Evolutionary conservation across 2,113 vertebrate species (phyloP).

Genomic region (Perognathus longimembris): DNA sequence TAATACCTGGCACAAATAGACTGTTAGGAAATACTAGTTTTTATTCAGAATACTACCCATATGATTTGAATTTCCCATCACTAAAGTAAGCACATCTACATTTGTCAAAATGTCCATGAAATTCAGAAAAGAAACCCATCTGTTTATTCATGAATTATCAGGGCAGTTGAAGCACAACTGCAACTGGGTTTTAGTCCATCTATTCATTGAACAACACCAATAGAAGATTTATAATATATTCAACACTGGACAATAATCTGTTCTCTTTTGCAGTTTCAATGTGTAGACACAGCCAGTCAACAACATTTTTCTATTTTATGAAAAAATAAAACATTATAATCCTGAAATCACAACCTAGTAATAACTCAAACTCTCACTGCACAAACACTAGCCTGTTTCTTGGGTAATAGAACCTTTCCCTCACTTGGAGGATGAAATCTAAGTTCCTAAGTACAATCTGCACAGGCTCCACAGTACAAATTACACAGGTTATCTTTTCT

Average conservation of each 20-base stretch:
- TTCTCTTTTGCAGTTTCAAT: slow-evolving; percentile 22
- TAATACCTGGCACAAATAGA: background rate
- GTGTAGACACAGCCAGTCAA: background rate
- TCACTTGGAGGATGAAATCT: background rate
- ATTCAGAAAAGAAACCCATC: background rate
- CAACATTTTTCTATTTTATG: slow-evolving; percentile 24
- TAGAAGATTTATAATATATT: background rate
- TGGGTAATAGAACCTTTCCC: background rate
- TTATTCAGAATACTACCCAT: background rate
- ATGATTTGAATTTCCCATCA: slow-evolving; percentile 14
- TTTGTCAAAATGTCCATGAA: background rate
- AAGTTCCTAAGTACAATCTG: background rate
- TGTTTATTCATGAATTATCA: slow-evolving; percentile 52
- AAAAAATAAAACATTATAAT: slow-evolving; percentile 46
- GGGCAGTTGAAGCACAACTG: background rate
- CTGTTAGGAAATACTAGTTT: slow-evolving; percentile 34
- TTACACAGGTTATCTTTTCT: background rate
- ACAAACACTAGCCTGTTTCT: background rate
- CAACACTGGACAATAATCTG: background rate
- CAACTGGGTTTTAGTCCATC: slow-evolving; percentile 7
- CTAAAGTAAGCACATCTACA: slow-evolving; percentile 22
- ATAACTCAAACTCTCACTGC: background rate
- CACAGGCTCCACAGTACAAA: too few relatives aligned
- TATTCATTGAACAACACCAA: slow-evolving; percentile 14
- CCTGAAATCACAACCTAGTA: background rate